Evolutionary conservation across 2,888 invertebrate species (phyloP).

Genomic region (Troides helena): DNA sequence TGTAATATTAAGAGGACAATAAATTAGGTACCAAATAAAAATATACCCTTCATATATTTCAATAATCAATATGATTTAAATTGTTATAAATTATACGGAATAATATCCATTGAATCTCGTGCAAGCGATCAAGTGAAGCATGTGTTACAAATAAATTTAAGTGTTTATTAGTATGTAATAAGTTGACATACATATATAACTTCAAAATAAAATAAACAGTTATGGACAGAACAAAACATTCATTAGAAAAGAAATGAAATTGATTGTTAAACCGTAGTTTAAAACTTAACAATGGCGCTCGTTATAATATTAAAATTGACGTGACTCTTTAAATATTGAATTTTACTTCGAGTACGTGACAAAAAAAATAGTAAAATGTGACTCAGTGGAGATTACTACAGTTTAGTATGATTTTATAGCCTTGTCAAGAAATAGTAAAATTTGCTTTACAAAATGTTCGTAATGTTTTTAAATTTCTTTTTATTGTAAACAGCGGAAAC

Average conservation of each 20-base stretch:
- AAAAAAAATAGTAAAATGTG: conserved; percentile 22
- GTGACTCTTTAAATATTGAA: conserved; percentile 18
- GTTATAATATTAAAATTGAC: conserved; percentile 27
- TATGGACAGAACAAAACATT: conserved; percentile 20
- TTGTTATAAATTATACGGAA: background rate
- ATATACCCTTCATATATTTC: no score
- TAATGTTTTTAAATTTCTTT: background rate
- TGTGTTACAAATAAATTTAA: conserved; percentile 12
- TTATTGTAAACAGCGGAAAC: background rate
- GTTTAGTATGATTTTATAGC: conserved; percentile 12
- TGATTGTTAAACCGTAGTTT: conserved; percentile 22
- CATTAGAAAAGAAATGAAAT: conserved; percentile 24
- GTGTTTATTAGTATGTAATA: conserved; percentile 7
- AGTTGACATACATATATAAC: background rate
- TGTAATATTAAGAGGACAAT: background rate
- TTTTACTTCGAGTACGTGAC: conserved; percentile 28
- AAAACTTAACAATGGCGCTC: conserved; percentile 23
- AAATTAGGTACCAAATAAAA: background rate
- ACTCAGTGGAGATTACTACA: conserved; percentile 19
- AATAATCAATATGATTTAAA: background rate
- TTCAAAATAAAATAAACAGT: conserved; percentile 19
- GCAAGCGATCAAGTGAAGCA: conserved; percentile 3
- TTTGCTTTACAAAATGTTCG: conserved; percentile 18
- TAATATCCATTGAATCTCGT: conserved; percentile 5
- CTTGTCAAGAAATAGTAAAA: conserved; percentile 21